These are phyloP conservation scores for Scaptomyza hsui DNA, from an alignment of 1,140 invertebrate species.

Conservation along the genomic window DNA sequence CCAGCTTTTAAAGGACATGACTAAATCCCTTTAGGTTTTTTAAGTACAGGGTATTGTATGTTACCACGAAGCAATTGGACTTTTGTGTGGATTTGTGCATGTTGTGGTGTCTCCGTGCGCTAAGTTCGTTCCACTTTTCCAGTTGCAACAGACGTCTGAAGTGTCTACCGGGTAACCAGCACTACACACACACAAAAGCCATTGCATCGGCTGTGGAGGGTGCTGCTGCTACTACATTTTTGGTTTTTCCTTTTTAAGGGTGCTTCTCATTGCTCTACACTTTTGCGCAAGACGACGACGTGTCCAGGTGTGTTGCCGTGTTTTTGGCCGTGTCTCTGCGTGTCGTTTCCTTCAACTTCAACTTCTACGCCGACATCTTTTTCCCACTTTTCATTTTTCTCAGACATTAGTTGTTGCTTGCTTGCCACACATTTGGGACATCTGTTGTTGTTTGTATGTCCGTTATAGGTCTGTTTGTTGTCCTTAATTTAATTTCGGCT, in stretches of 20 bases:
- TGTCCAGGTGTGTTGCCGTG: slow-evolving; percentile 64
- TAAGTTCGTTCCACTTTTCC: slow-evolving; percentile 64
- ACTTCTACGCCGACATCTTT: slow-evolving; percentile 22
- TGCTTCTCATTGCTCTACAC: slow-evolving; percentile 55
- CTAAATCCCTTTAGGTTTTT: not conserved
- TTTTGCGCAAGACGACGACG: slow-evolving; percentile 58
- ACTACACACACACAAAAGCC: not conserved
- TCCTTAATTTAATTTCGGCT: slow-evolving; percentile 33
- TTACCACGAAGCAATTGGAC: slow-evolving; percentile 36
- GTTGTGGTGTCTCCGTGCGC: slow-evolving; percentile 29
- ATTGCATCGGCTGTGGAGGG: slow-evolving; percentile 45
- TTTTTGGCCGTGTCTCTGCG: slow-evolving; percentile 24
- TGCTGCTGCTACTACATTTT: slow-evolving; percentile 34
- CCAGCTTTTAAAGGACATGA: no score
- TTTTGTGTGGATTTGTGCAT: slow-evolving; percentile 45
- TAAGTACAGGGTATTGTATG: slow-evolving; percentile 21
- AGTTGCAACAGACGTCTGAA: slow-evolving; percentile 55
- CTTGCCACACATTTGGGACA: slow-evolving; percentile 60
- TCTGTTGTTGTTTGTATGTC: slow-evolving; percentile 53
- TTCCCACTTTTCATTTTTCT: slow-evolving; percentile 40
- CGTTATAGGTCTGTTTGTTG: slow-evolving; percentile 25
- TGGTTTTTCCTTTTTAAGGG: slow-evolving; percentile 64
- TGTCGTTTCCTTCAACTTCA: slow-evolving; percentile 27
- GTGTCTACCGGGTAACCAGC: slow-evolving; percentile 36
- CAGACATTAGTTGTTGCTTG: slow-evolving; percentile 33